A percentile compares a stretch with the other conserved stretches of the same genome.
Evolutionary conservation across 1,140 invertebrate genomes (phyloP).

Genomic region (Drosophila aff.): DNA sequence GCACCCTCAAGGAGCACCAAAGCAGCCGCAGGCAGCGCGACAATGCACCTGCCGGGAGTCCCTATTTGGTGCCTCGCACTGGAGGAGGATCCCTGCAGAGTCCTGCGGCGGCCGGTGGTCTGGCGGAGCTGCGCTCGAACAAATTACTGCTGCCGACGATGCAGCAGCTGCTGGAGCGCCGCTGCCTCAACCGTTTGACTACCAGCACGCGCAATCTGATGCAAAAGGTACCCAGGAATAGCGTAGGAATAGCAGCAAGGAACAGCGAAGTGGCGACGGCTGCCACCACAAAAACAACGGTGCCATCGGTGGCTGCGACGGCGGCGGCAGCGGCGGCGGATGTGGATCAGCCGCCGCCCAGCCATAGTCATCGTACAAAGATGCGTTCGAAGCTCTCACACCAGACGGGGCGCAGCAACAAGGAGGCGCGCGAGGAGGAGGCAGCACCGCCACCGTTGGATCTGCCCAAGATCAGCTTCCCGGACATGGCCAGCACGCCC

Average conservation of each 20-base stretch:
- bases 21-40: conserved; percentile 27
- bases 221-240: not conserved
- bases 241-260: not conserved
- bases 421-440: conserved; percentile 66
- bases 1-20: conserved; percentile 65
- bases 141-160: conserved; percentile 33
- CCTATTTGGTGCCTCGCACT: not conserved
- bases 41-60: conserved; percentile 3
- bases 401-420: conserved; percentile 54
- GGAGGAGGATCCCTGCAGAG: not conserved
- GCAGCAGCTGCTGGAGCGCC: conserved; percentile 60
- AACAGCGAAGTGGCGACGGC: not conserved
- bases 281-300: not conserved
- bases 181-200: conserved; percentile 51
- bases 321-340: not conserved
- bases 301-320: not conserved
- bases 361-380: conserved; percentile 81
- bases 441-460: conserved; percentile 86
- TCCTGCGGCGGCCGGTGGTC: not conserved
- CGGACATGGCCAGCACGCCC: conserved; percentile 87
- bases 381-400: conserved; percentile 81
- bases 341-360: not conserved
- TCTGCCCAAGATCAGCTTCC: conserved; percentile 87
- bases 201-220: conserved; percentile 20
- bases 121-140: conserved; percentile 7